Conservation (phyloP, 2,797 vertebrate genomes). For the Cossypha niveicapilla region DNA sequence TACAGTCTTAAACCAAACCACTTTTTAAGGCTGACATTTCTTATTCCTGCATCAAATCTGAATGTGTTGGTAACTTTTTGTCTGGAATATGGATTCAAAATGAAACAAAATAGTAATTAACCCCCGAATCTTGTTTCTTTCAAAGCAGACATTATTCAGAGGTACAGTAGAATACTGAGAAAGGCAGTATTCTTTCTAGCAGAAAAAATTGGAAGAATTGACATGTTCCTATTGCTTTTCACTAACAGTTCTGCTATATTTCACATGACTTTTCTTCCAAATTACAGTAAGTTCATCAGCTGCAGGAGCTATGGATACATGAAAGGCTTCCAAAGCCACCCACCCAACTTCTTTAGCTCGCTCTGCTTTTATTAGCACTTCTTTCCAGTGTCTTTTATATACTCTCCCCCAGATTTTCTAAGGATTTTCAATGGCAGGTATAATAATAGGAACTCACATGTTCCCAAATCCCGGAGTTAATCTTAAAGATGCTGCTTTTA, state of each 20-base stretch:
- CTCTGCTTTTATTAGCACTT: constrained; percentile 24
- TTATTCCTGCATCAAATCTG: not conserved
- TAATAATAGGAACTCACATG: constrained; percentile 18
- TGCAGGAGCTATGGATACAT: not conserved
- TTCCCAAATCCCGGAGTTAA: not conserved
- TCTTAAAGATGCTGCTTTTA: constrained; percentile 7
- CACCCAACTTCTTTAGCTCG: not conserved
- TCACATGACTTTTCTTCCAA: not conserved
- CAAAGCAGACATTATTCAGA: not conserved
- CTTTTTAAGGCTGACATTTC: not conserved
- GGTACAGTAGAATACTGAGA: not conserved
- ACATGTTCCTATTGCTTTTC: not conserved
- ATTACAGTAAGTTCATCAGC: constrained; percentile 2
- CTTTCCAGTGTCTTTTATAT: not conserved
- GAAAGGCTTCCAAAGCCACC: constrained; percentile 15
- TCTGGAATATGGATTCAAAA: not conserved
- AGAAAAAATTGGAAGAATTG: not conserved
- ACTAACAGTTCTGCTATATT: not conserved
- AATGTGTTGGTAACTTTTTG: not conserved
- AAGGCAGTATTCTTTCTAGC: not conserved
- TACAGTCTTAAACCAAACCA: not conserved
- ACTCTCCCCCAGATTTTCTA: not conserved
- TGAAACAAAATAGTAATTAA: not conserved
- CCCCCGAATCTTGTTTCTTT: not conserved
- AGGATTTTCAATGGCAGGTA: constrained; percentile 14